These are phyloP conservation scores for Mimachlamys varia DNA, from an alignment of 2,888 invertebrate species.

Conservation along the genomic window DNA sequence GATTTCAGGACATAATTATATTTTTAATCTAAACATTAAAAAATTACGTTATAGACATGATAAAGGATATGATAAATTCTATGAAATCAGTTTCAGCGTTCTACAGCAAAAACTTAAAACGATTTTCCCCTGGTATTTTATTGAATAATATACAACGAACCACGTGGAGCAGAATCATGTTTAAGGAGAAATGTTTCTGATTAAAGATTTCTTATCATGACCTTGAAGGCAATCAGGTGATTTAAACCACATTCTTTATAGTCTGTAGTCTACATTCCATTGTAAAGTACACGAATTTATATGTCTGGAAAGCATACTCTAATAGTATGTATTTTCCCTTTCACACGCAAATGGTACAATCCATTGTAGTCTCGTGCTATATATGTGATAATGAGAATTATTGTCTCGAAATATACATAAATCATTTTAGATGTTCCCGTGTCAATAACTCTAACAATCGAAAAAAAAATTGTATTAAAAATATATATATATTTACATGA, in stretches of 20 bases:
- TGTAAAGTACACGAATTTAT: not conserved
- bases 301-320: not conserved
- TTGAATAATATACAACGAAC: not conserved
- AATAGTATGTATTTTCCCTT: not conserved
- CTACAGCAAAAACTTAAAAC: too few relatives aligned
- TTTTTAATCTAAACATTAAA: not conserved
- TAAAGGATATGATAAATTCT: too few relatives aligned
- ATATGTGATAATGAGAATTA: not conserved
- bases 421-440: not conserved
- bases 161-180: not conserved
- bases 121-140: not conserved
- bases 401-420: not conserved
- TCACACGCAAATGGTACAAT: not conserved
- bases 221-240: constrained; percentile 26
- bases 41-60: not conserved
- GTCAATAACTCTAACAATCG: not conserved
- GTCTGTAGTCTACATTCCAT: not conserved
- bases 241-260: constrained; percentile 7
- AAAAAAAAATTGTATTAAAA: not conserved
- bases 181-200: not conserved
- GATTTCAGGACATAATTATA: not conserved
- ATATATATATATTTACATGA: not conserved
- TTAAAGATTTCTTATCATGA: constrained; percentile 11
- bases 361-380: not conserved
- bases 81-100: too few relatives aligned